Evolutionary conservation across 2,888 invertebrate species (phyloP).

Genomic region (Willowsia nigromaculata): DNA sequence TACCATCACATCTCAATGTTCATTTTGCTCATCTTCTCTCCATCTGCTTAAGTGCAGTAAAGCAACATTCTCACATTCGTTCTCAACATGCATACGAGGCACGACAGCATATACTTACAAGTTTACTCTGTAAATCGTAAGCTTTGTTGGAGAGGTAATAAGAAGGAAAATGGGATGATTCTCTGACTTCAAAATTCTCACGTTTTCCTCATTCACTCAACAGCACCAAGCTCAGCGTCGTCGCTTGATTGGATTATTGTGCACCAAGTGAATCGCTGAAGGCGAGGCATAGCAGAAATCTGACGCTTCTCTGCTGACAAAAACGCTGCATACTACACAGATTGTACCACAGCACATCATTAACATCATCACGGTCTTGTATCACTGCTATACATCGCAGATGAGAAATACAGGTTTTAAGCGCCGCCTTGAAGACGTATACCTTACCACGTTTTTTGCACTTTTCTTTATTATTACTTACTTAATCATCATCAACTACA

Average conservation of each 20-base stretch:
- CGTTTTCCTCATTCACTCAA: constrained; percentile 44
- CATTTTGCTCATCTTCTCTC: constrained; percentile 1
- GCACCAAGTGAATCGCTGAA: constrained; percentile 66
- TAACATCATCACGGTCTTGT: not conserved
- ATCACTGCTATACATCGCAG: not conserved
- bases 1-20: constrained; percentile 20
- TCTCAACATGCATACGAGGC: not conserved
- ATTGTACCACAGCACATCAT: not conserved
- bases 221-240: constrained; percentile 48
- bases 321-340: not conserved
- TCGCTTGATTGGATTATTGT: constrained; percentile 73
- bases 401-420: constrained; percentile 62
- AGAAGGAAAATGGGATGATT: constrained; percentile 57
- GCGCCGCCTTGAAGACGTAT: constrained; percentile 59
- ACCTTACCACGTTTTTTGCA: constrained; percentile 48
- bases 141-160: not conserved
- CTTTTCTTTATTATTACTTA: constrained; percentile 21
- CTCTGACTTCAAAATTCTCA: constrained; percentile 56
- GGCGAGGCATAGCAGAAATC: constrained; percentile 54
- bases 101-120: not conserved
- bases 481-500: constrained; percentile 13
- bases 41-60: not conserved
- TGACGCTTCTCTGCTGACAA: constrained; percentile 42
- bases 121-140: not conserved
- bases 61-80: not conserved